phyloP scores from a whole-genome alignment of 2,113 vertebrate species.

The Fregetta grallaria region DNA sequence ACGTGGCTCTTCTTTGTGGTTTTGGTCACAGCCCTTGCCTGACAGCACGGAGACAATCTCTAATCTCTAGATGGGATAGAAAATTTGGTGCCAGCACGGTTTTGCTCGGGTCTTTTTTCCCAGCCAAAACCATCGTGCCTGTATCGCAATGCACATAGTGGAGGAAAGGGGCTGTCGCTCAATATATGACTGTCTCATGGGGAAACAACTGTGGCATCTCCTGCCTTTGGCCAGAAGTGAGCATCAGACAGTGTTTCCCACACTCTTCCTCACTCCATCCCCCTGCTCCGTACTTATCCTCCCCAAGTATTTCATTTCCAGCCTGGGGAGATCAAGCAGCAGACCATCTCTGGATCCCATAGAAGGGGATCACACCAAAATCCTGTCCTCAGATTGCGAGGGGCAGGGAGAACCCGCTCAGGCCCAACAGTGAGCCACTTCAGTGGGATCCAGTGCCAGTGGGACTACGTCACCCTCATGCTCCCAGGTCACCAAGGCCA shows the following conservation, averaged over 20 bases:
- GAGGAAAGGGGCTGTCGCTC: background rate
- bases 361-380: constrained; percentile 26
- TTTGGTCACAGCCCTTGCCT: background rate
- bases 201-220: background rate
- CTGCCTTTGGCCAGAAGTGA: background rate
- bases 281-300: background rate
- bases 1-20: background rate
- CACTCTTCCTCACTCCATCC: background rate
- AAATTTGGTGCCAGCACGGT: background rate
- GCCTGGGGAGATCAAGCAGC: background rate
- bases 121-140: background rate
- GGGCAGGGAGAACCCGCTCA: constrained; percentile 41
- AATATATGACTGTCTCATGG: background rate
- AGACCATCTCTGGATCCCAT: background rate
- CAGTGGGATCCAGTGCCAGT: constrained; percentile 18
- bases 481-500: constrained; percentile 9
- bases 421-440: constrained; percentile 19
- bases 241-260: background rate
- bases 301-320: background rate
- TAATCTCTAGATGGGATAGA: background rate
- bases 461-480: background rate
- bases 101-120: background rate
- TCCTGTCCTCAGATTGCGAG: background rate
- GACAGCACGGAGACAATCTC: background rate
- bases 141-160: background rate